Evolutionary conservation across 2,888 invertebrate species (phyloP), one percentile per base, ranked within the genome.

Genomic region (Hyposoter dolosus): DNA sequence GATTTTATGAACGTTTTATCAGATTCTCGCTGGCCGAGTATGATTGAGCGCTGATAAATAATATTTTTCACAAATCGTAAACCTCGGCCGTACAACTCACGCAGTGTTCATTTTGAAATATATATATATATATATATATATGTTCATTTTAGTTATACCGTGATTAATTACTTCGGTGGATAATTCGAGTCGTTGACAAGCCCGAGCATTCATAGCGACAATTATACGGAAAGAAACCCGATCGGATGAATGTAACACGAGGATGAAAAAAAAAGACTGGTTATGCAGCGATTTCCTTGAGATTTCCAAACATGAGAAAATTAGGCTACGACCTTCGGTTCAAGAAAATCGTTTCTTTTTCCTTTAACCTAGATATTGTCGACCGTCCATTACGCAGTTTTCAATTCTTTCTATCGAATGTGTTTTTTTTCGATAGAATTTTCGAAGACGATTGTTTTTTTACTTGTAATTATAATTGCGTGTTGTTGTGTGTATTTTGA

Each of bases 171-270:
- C 23, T 66, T 76, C 43, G 56, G n/a, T n/a, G 43, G 71, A 80
- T 63, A 43, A 60, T 43, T 19, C 50, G 17, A 15, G 43, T 32
- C 69, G 69, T 56, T 47, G 84, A 82, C 82, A 78, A 68, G 47
- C 28, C 60, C 3, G 47, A 47, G 78, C 78, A 82, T 85, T 85
- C 85, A 75, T 74, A 53, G 80, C 66, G 77, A 81, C 77, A 78
- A 78, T 82, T 63, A 78, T 45, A 85, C 56, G 45, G 74, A 74
- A 77, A 56, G 43, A 81, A 45, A 50, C 40, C 40, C 40, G 65
- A 66, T 47, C 45, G 40, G 17, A 35, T n/a, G n/a, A 53, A 35
- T 69, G 15, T 50, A 63, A 28, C 50, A 15, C 43, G 47, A 50
- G 79, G 15, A 56, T 17, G n/a, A 65, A 63, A 45, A 68, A 40